A percentile compares a stretch with the other conserved stretches of the same genome.
phyloP scores from a whole-genome alignment of 2,888 invertebrate species.

The Epiblema foenella region DNA sequence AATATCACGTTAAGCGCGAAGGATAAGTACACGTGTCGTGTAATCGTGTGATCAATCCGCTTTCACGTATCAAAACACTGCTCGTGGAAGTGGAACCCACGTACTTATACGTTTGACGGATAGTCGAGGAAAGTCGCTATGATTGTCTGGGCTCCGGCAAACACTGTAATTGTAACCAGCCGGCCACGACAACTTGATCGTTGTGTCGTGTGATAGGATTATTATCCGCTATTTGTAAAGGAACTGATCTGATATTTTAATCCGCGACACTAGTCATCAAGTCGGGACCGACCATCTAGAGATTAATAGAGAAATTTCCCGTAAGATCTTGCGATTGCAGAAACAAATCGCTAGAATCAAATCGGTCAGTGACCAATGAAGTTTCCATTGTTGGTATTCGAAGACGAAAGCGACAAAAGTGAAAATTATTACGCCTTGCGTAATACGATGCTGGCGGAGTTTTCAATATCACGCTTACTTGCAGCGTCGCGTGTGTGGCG shows the following conservation, averaged over 20 bases:
- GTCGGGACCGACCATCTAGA: conserved; percentile 10
- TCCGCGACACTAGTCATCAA: conserved; percentile 46
- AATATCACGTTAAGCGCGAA: conserved; percentile 64
- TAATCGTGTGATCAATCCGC: conserved; percentile 67
- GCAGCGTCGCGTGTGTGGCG: conserved; percentile 39
- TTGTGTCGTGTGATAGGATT: conserved; percentile 41
- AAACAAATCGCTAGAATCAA: conserved; percentile 38
- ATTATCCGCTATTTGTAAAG: conserved; percentile 46
- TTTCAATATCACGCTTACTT: conserved; percentile 44
- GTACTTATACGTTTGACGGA: conserved; percentile 45
- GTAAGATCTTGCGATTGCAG: conserved; percentile 13
- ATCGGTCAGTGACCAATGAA: conserved; percentile 40
- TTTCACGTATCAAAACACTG: conserved; percentile 59
- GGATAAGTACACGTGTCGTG: conserved; percentile 61
- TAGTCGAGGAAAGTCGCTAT: conserved; percentile 61
- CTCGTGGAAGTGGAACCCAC: conserved; percentile 21
- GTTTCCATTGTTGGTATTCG: conserved; percentile 41
- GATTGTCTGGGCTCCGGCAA: conserved; percentile 59
- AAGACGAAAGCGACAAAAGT: conserved; percentile 45
- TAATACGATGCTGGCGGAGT: conserved; percentile 35
- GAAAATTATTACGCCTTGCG: conserved; percentile 43
- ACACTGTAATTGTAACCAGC: conserved; percentile 58
- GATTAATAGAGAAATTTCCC: conserved; percentile 32
- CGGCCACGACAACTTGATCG: conserved; percentile 48
- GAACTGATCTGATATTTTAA: conserved; percentile 50